These are phyloP conservation scores for Rhopalosiphum padi DNA, from an alignment of 1,140 invertebrate species.

Conservation along the genomic window DNA sequence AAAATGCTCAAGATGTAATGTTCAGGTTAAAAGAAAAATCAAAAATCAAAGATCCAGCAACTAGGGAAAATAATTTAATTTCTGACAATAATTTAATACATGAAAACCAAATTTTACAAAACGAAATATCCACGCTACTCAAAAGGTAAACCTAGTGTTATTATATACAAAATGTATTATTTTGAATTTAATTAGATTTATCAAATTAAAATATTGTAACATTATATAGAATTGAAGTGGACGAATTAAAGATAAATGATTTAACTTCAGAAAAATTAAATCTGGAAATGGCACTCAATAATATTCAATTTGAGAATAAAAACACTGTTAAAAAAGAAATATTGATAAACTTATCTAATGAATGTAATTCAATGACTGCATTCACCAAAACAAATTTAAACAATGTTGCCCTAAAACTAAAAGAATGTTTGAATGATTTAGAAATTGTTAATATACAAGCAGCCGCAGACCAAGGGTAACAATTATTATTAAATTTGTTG, in stretches of 20 bases:
- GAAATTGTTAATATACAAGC: slow-evolving; percentile 28
- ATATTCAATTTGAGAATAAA: slow-evolving; percentile 48
- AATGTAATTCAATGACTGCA: slow-evolving; percentile 31
- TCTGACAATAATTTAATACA: slow-evolving; percentile 46
- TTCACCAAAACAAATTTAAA: slow-evolving; percentile 33
- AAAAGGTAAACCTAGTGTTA: slow-evolving; percentile 13
- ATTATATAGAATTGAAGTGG: slow-evolving; percentile 40
- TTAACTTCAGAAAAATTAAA: slow-evolving; percentile 42
- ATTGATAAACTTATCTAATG: slow-evolving; percentile 1
- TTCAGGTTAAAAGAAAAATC: slow-evolving; percentile 50
- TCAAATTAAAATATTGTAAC: not conserved
- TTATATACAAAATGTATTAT: not conserved
- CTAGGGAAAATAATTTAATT: slow-evolving; percentile 15
- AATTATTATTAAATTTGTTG: not conserved
- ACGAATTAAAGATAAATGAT: slow-evolving; percentile 24
- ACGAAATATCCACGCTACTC: slow-evolving; percentile 33
- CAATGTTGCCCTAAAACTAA: slow-evolving; percentile 28
- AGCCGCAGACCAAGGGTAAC: not conserved
- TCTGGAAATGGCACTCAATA: slow-evolving; percentile 37
- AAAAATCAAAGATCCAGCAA: slow-evolving; percentile 21
- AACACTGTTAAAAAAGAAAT: not conserved
- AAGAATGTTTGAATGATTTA: slow-evolving; percentile 50
- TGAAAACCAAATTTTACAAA: slow-evolving; percentile 48
- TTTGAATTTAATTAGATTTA: not conserved
- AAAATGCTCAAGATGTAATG: slow-evolving; percentile 52